Evolutionary conservation across 2,888 invertebrate species (phyloP).

Genomic region (Nymphalis c-album): DNA sequence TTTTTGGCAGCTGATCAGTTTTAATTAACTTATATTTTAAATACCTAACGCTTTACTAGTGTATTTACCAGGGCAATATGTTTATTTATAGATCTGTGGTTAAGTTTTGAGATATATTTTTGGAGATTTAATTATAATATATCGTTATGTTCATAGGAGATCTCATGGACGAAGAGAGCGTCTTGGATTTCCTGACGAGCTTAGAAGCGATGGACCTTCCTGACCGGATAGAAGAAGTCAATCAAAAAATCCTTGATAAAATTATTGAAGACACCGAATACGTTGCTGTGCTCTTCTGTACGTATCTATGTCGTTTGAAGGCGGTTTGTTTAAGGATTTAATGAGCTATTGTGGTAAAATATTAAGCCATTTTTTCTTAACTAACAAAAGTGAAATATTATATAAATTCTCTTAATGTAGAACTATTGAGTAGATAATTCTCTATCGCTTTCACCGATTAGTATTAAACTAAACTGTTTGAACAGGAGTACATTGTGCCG

Average conservation of each 20-base stretch:
- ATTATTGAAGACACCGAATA: slow-evolving; percentile 95
- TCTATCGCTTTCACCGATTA: slow-evolving; percentile 50
- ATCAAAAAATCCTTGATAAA: slow-evolving; percentile 92
- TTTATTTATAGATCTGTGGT: neutral
- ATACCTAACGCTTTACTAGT: slow-evolving; percentile 22
- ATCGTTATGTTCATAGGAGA: slow-evolving; percentile 83
- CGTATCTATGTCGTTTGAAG: slow-evolving; percentile 77
- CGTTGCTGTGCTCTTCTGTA: slow-evolving; percentile 96
- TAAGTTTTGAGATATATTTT: neutral
- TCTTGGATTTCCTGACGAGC: slow-evolving; percentile 95
- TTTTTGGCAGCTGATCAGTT: slow-evolving; percentile 45
- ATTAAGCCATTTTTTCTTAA: slow-evolving; percentile 62
- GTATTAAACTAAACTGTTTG: slow-evolving; percentile 58
- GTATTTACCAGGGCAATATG: slow-evolving; percentile 3
- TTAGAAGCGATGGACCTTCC: slow-evolving; percentile 97
- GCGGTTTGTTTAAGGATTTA: slow-evolving; percentile 60
- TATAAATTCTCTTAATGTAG: slow-evolving; percentile 61
- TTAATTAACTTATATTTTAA: slow-evolving; percentile 42
- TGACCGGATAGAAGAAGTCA: slow-evolving; percentile 97
- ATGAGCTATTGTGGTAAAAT: slow-evolving; percentile 69
- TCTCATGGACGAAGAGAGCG: slow-evolving; percentile 96
- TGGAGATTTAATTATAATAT: neutral
- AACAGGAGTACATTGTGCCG: slow-evolving; percentile 67
- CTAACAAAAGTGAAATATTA: slow-evolving; percentile 61
- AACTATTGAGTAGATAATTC: slow-evolving; percentile 55